Base-by-base conservation (phyloP, 1,140 invertebrate genomes). In the Eciton burchellii region DNA sequence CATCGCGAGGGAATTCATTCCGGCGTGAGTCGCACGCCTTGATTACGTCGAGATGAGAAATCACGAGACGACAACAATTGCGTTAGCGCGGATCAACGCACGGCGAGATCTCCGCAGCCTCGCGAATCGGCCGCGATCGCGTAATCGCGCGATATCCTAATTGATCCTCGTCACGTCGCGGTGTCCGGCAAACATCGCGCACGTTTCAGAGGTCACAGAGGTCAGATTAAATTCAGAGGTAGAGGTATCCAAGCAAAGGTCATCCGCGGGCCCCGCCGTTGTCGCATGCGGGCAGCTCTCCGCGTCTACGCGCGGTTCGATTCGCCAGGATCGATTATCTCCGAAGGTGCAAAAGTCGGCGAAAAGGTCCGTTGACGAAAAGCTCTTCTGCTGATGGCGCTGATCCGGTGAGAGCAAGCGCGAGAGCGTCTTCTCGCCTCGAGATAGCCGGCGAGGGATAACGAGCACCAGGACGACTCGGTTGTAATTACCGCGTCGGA, bases 401-500 rank as follows among this genome's bases (percentile, higher is more conserved):
- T 35, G 2, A 35, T 35, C 52, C 4, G 19, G 5, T 19, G 29
- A 62, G 52, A 63, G 35, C 26, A 14, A 49, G 43, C 59, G 63
- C 12, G 57, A 29, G 16, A 77, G 3, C 5, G 47, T 68, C 68
- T 68, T 54, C 62, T 24, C 47, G 43, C 43, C 41, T 74, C 9
- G 2, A 21, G 12, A 68, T 16, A 24, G 12, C 57, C 21, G 45
- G 45, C n/a, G n/a, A 16, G 49, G 5, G 12, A 19, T 70, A 79
- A 79, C 49, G 24, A 79, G 63, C 49, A 9, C 35, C 35, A 66
- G 49, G 41, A 57, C 63, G 24, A 79, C 63, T 79, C 12, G 9
- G 49, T 70, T 57, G 41, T 70, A 68, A 79, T 79, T 79, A 68
- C 35, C n/a, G 24, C 29, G 74, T 68, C 63, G 35, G 21, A 56